phyloP scores from a whole-genome alignment of 1,140 invertebrate genomes.

The Drosophila yakuba region DNA sequence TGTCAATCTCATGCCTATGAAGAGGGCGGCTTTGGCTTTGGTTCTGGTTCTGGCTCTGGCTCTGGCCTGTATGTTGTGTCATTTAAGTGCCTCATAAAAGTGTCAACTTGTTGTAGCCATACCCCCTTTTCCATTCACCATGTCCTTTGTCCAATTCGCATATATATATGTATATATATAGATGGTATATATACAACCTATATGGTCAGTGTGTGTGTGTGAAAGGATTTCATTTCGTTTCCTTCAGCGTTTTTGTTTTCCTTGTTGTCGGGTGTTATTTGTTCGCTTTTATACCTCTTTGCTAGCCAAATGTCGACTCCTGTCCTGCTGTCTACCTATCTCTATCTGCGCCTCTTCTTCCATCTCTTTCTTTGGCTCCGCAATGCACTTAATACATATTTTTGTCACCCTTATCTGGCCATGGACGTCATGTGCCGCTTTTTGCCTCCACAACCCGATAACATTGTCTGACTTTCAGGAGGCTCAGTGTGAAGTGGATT shows the following conservation, averaged over 20 bases:
- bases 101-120: slow-evolving; percentile 73
- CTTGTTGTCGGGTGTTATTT: slow-evolving; percentile 49
- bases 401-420: slow-evolving; percentile 80
- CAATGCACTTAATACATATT: slow-evolving; percentile 79
- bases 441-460: slow-evolving; percentile 48
- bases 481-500: slow-evolving; percentile 46
- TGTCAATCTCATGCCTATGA: slow-evolving; percentile 66
- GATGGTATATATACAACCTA: background rate
- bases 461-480: slow-evolving; percentile 64
- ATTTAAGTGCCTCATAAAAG: slow-evolving; percentile 82
- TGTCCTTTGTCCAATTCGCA: slow-evolving; percentile 40
- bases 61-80: slow-evolving; percentile 70
- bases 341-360: slow-evolving; percentile 13
- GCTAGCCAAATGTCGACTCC: slow-evolving; percentile 52
- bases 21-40: slow-evolving; percentile 42
- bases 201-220: slow-evolving; percentile 46
- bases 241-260: slow-evolving; percentile 55
- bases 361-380: slow-evolving; percentile 32
- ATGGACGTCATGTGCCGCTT: slow-evolving; percentile 66
- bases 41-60: slow-evolving; percentile 24
- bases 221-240: slow-evolving; percentile 78
- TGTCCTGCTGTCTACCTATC: slow-evolving; percentile 21
- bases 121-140: slow-evolving; percentile 18
- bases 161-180: slow-evolving; percentile 3
- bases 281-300: slow-evolving; percentile 72